Conservation (phyloP, 2,797 vertebrate genomes). For the Falco rusticolus region DNA sequence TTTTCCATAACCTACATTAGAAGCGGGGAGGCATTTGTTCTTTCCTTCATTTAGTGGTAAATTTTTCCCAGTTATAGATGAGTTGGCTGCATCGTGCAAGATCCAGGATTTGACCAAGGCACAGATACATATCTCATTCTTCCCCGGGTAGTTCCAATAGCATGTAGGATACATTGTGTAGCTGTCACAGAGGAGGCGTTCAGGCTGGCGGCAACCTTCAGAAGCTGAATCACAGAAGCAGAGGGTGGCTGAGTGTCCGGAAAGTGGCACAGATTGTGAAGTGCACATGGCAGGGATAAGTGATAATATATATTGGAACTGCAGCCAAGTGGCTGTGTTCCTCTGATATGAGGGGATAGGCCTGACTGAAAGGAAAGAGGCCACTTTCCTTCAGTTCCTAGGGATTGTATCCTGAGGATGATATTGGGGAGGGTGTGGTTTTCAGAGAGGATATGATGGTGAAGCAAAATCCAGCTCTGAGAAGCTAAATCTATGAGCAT, state of each 20-base stretch:
- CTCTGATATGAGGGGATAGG: conserved; percentile 10
- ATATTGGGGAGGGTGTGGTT: neutral
- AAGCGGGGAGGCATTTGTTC: neutral
- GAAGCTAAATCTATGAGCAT: neutral
- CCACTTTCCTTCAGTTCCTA: neutral
- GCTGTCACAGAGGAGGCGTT: neutral
- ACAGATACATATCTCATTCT: neutral
- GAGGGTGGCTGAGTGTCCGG: conserved; percentile 20
- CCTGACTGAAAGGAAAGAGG: conserved; percentile 22
- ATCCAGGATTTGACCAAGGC: neutral
- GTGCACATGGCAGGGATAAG: neutral
- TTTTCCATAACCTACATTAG: neutral
- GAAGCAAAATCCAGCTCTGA: neutral
- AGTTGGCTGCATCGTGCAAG: neutral
- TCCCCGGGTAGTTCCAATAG: neutral
- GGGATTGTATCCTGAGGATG: neutral
- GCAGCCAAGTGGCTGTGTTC: conserved; percentile 17
- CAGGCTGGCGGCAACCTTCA: neutral
- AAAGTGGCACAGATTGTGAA: conserved; percentile 29
- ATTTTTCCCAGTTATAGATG: neutral
- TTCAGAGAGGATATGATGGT: neutral
- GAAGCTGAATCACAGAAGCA: conserved; percentile 18
- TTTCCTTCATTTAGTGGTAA: neutral
- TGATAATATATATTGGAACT: conserved; percentile 13
- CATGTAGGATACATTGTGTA: accelerated